Conservation (phyloP, 2,888 invertebrate genomes). For the Altica lythri region DNA sequence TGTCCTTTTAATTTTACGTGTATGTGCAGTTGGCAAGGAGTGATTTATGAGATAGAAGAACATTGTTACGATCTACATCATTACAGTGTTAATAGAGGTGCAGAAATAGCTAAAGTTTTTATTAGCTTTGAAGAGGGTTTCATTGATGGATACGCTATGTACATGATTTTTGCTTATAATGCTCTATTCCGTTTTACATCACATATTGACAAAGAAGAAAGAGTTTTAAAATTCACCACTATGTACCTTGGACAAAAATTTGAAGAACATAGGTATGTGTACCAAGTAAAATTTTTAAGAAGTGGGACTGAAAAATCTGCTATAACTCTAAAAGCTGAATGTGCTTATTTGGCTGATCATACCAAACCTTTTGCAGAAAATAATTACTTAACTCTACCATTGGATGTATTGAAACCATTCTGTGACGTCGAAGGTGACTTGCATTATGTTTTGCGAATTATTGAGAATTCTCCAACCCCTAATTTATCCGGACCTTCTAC, state of each 20-base stretch:
- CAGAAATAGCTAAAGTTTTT: not conserved
- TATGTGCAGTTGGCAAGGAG: conserved; percentile 12
- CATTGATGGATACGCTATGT: not conserved
- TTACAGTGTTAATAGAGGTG: not conserved
- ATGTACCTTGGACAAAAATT: not conserved
- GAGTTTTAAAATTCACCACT: not conserved
- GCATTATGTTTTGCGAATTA: conserved; percentile 2
- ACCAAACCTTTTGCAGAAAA: not conserved
- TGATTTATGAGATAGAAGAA: not conserved
- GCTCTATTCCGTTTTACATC: not conserved
- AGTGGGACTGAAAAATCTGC: not conserved
- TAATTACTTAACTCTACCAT: conserved; percentile 2
- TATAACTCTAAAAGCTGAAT: not conserved
- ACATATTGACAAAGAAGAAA: not conserved
- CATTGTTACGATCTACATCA: conserved; percentile 6
- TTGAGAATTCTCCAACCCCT: not conserved
- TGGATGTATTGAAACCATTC: conserved; percentile 1
- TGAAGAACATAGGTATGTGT: not conserved
- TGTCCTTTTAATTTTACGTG: conserved; percentile 6
- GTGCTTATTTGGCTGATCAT: not conserved
- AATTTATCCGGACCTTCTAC: not conserved
- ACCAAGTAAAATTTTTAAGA: conserved; percentile 5
- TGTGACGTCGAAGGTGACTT: conserved; percentile 1
- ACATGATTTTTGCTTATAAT: conserved; percentile 6
- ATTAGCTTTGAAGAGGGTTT: not conserved